Percentiles rank a stretch among this genome's conserved stretches.
phyloP scores from a whole-genome alignment of 2,113 vertebrate species.

The Regulus satrapa region DNA sequence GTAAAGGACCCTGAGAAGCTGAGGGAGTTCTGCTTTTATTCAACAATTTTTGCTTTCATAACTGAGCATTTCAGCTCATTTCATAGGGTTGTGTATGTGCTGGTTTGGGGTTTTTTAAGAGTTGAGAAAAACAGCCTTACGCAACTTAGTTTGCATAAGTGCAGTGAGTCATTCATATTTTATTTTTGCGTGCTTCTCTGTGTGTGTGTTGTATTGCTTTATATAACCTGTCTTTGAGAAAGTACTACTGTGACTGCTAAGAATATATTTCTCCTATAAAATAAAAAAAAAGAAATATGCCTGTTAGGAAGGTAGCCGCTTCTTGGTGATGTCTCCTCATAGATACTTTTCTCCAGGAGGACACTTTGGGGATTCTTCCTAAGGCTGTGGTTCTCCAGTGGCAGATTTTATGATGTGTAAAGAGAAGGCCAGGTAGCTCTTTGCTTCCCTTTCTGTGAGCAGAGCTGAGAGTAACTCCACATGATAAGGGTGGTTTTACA shows the following conservation, averaged over 20 bases:
- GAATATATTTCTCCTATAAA: not conserved
- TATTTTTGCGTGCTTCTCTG: not conserved
- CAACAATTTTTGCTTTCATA: constrained; percentile 44
- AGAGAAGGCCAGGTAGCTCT: not conserved
- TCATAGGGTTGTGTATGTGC: constrained; percentile 23
- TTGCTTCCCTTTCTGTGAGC: not conserved
- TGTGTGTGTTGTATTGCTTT: constrained; percentile 32
- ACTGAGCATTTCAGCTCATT: constrained; percentile 21
- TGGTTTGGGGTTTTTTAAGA: constrained; percentile 7
- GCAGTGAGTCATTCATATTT: constrained; percentile 63
- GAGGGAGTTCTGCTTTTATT: constrained; percentile 62
- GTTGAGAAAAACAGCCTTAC: constrained; percentile 61
- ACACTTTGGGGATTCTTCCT: not conserved
- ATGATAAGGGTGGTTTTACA: not conserved
- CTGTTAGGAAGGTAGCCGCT: not conserved
- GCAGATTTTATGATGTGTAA: not conserved
- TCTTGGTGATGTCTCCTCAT: not conserved
- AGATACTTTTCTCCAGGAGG: not conserved
- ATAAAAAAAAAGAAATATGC: not conserved
- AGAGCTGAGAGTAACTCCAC: not conserved
- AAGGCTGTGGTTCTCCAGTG: not conserved
- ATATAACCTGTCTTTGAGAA: constrained; percentile 40
- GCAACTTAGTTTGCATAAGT: constrained; percentile 64
- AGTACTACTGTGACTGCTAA: constrained; percentile 6
- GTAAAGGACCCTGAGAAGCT: constrained; percentile 20